Base-by-base conservation (phyloP, 37 sponge, comb jelly and placozoan genomes). In the Geodia barretti region DNA sequence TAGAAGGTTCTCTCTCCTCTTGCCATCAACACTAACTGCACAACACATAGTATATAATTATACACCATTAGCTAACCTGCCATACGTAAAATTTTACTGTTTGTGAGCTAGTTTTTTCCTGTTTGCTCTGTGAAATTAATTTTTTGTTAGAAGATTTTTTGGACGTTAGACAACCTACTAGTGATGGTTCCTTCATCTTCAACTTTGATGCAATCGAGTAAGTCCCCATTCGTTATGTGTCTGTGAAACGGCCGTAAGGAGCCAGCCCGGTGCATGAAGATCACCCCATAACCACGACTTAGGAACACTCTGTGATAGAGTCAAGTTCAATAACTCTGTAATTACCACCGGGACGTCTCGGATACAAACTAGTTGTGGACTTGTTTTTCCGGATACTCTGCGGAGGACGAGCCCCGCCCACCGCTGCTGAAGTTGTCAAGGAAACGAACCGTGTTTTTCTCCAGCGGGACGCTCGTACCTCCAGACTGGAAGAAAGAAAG, bases 401-500 rank as follows among this genome's bases (percentile, higher is more conserved):
- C 88, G 28, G 97, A 97, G 11, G 86, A 47, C 1, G 99, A 63
- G 0, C 99, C 99, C 73, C 99, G 68, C 2, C 39, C 80, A 25
- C 99, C 99, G n/a, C 77, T 64, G 65, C 99, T 99, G 73, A 99
- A 96, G 84, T 99, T 99, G 58, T 99, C 97, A 24, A 99, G 75
- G 62, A 83, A 96, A 0, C 99, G 88, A 0, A 99, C 99, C 33
- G 99, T 99, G 79, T 94, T 92, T 61, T 63, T 84, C 80, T 99
- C 99, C 42, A 99, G 80, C 5, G 99, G 99, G 7, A 93, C 99
- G 39, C 90, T 90, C 31, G 99, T 99, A 26, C 99, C 99, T 9
- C 99, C 99, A 34, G 97, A 96, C 91, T 92, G 34, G 11, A 43
- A n/a, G n/a, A n/a, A n/a, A n/a, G n/a, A n/a, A n/a, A n/a, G n/a